Percentiles rank a stretch among this genome's conserved stretches.
Conservation (phyloP, 2,888 invertebrate genomes). For the Spialia ferax region DNA sequence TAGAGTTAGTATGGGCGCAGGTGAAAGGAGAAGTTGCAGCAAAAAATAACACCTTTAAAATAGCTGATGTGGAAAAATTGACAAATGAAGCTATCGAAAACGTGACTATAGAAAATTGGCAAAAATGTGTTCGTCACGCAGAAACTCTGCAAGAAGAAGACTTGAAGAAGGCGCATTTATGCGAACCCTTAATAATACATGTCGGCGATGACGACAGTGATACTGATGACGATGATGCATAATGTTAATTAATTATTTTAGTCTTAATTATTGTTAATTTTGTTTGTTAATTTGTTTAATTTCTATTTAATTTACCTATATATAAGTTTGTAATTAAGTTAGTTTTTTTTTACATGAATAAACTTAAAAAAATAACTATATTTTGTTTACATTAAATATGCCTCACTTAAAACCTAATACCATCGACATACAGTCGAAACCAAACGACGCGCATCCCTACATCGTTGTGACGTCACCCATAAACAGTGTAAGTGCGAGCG, state of each 20-base stretch:
- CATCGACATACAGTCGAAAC: slow-evolving; percentile 1
- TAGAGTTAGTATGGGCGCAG: slow-evolving; percentile 4
- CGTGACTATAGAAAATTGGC: slow-evolving; percentile 4
- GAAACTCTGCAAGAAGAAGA: slow-evolving; percentile 1
- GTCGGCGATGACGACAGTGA: no score
- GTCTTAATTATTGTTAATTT: slow-evolving; percentile 1
- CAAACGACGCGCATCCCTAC: slow-evolving; percentile 1
- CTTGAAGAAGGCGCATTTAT: slow-evolving; percentile 1
- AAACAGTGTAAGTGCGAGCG: slow-evolving; percentile 1
- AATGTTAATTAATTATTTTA: slow-evolving; percentile 1
- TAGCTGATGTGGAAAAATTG: background rate
- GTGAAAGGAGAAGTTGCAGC: background rate
- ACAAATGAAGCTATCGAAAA: background rate
- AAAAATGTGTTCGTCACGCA: slow-evolving; percentile 2
- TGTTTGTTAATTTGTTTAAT: slow-evolving; percentile 1
- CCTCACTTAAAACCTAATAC: slow-evolving; percentile 1
- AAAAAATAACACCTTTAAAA: slow-evolving; percentile 2
- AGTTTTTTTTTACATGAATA: slow-evolving; percentile 1
- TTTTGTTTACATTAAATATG: slow-evolving; percentile 1
- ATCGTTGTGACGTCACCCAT: slow-evolving; percentile 1
- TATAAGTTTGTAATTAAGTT: slow-evolving; percentile 1
- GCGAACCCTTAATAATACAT: background rate
- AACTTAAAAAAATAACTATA: slow-evolving; percentile 1
- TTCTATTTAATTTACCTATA: slow-evolving; percentile 1
- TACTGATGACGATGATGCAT: background rate